phyloP scores from a whole-genome alignment of 2,797 vertebrate species.

The Cynodonichthys magdalenae region DNA sequence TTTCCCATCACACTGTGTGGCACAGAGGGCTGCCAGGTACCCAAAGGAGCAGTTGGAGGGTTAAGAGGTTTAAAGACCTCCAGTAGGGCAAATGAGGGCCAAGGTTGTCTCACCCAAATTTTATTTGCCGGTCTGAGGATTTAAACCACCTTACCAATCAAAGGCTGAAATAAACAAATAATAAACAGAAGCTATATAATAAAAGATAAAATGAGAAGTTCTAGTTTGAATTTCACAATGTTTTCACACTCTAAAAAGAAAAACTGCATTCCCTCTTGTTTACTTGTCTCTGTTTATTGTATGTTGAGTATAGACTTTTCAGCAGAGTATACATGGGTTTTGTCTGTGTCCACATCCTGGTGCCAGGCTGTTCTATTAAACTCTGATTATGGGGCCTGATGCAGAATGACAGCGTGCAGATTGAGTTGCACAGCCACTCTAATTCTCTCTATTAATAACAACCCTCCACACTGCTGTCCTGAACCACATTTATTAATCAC shows the following conservation, averaged over 20 bases:
- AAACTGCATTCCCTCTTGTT: neutral
- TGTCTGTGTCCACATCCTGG: conserved; percentile 67
- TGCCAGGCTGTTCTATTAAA: conserved; percentile 82
- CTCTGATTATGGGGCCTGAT: conserved; percentile 86
- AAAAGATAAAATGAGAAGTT: neutral
- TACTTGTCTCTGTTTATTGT: conserved; percentile 37
- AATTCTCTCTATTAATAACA: conserved; percentile 89
- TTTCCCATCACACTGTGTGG: too few species aligned
- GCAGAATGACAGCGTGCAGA: conserved; percentile 87
- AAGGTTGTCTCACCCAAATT: too few species aligned
- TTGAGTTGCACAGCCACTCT: conserved; percentile 86
- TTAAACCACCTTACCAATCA: too few species aligned
- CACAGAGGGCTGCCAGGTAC: too few species aligned
- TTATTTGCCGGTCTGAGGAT: too few species aligned
- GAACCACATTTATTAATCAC: conserved; percentile 89
- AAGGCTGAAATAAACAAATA: too few species aligned
- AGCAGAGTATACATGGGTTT: conserved; percentile 28
- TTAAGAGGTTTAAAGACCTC: too few species aligned
- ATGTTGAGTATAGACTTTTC: conserved; percentile 37
- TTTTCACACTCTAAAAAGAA: too few species aligned
- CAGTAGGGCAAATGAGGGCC: too few species aligned
- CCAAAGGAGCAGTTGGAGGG: too few species aligned
- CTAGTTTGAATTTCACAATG: neutral
- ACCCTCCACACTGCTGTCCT: conserved; percentile 79
- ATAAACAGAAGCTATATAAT: too few species aligned